Percentiles rank a stretch among this genome's conserved stretches.
phyloP scores from a whole-genome alignment of 2,113 vertebrate species.

The Anhinga anhinga region DNA sequence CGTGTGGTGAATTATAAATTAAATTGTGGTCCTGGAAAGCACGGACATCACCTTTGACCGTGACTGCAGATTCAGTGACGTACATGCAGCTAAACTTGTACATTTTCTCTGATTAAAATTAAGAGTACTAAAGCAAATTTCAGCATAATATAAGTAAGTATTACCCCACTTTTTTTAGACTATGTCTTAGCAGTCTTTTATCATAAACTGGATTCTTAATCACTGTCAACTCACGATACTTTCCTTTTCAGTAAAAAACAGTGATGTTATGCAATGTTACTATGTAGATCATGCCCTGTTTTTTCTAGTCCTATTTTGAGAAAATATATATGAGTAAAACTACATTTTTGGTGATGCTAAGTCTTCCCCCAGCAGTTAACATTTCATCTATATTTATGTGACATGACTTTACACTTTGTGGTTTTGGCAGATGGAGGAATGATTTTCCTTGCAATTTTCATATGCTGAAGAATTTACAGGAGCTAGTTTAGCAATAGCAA shows the following conservation, averaged over 20 bases:
- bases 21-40: background rate
- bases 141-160: background rate
- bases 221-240: background rate
- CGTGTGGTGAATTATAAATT: background rate
- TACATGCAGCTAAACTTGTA: background rate
- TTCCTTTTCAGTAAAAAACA: background rate
- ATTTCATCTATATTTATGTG: background rate
- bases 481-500: background rate
- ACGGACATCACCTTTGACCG: background rate
- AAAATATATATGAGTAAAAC: conserved; percentile 29
- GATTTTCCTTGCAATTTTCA: conserved; percentile 2
- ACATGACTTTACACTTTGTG: background rate
- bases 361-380: conserved; percentile 11
- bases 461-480: background rate
- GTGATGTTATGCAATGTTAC: conserved; percentile 1
- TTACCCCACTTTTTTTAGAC: background rate
- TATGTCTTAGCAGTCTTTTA: background rate
- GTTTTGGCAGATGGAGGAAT: conserved; percentile 19
- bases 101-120: background rate
- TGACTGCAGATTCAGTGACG: background rate
- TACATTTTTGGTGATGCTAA: background rate
- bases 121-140: background rate
- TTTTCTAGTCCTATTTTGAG: conserved; percentile 24
- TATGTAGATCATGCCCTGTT: background rate
- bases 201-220: background rate